Evolutionary conservation across 2,888 invertebrate species (phyloP).

Genomic region (Pachydiplax longipennis): DNA sequence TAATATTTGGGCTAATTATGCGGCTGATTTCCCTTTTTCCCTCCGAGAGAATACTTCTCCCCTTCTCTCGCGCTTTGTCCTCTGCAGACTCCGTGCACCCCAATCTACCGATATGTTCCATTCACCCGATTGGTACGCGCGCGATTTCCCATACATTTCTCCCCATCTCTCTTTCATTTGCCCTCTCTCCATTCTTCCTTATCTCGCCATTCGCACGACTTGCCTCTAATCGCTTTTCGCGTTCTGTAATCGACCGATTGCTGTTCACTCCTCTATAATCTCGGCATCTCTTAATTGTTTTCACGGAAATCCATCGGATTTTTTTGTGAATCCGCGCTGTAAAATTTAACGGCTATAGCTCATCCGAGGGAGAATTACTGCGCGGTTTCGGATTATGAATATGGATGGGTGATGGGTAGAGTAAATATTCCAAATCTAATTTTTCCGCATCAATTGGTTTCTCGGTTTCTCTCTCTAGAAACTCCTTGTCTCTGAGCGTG

Average conservation of each 20-base stretch:
- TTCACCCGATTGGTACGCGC: neutral
- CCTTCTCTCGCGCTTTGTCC: neutral
- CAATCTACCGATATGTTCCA: neutral
- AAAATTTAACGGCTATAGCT: too few relatives aligned
- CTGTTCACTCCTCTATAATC: neutral
- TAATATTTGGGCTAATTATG: conserved; percentile 52
- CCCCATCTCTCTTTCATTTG: neutral
- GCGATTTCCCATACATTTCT: neutral
- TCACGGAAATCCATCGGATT: too few relatives aligned
- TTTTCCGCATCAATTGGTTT: too few relatives aligned
- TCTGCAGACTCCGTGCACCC: neutral
- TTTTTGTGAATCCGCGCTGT: too few relatives aligned
- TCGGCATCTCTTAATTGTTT: too few relatives aligned
- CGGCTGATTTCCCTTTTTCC: conserved; percentile 50
- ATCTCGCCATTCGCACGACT: conserved; percentile 2
- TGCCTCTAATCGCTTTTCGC: neutral
- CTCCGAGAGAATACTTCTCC: neutral
- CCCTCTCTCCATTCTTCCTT: neutral
- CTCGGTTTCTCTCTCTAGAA: too few relatives aligned
- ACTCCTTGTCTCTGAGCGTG: too few relatives aligned
- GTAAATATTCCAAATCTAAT: too few relatives aligned
- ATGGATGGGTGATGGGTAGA: too few relatives aligned
- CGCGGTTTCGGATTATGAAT: too few relatives aligned
- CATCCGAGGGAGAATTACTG: too few relatives aligned
- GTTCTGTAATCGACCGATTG: conserved; percentile 18